These are phyloP conservation scores for Antheraea yamamai DNA, from an alignment of 2,888 invertebrate genomes.

Conservation along the genomic window DNA sequence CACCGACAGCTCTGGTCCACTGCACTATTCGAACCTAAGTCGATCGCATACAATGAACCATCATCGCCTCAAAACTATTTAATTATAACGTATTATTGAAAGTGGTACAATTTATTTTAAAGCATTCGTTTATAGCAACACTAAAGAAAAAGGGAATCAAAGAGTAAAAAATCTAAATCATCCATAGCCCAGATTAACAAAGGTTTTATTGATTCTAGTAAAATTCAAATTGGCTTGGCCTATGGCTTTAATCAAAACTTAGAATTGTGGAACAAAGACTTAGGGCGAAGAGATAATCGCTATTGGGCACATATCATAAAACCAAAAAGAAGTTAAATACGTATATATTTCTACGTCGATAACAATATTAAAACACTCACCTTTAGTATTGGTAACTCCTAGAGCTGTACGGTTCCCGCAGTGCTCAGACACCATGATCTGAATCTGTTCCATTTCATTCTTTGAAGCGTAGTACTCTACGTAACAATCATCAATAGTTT, in stretches of 20 bases:
- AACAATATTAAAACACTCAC: conserved; percentile 38
- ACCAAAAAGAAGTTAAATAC: not conserved
- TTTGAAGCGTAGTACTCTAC: conserved; percentile 54
- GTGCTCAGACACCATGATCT: conserved; percentile 51
- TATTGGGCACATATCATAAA: too few relatives aligned
- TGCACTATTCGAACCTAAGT: too few relatives aligned
- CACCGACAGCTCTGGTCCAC: too few relatives aligned
- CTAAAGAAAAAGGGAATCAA: too few relatives aligned
- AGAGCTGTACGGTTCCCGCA: conserved; percentile 39
- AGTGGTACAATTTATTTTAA: too few relatives aligned
- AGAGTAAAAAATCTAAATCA: not conserved
- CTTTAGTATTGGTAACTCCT: conserved; percentile 36
- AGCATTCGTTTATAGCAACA: too few relatives aligned
- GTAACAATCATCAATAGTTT: conserved; percentile 37
- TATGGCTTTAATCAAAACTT: not conserved
- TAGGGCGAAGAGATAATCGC: not conserved
- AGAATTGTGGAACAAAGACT: not conserved
- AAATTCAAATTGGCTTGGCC: not conserved
- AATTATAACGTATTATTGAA: too few relatives aligned
- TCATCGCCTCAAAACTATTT: too few relatives aligned
- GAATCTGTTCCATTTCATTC: conserved; percentile 36
- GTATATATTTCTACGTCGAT: not conserved
- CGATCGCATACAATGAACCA: too few relatives aligned
- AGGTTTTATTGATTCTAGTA: not conserved
- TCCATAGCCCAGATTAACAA: not conserved